Evolutionary conservation across 1,140 invertebrate species (phyloP).

Genomic region (Anoplolepis gracilipes): DNA sequence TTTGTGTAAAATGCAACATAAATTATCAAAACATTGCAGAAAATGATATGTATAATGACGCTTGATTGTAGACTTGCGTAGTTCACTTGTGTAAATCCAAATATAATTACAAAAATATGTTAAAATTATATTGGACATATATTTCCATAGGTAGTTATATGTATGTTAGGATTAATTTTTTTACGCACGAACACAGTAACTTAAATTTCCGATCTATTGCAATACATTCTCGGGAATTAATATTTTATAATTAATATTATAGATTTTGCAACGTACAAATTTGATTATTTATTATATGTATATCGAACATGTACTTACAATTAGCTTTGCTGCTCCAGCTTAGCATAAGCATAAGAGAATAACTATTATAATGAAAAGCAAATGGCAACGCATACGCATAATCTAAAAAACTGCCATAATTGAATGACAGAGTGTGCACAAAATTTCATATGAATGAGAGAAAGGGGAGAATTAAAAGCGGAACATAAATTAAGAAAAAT

Average conservation of each 20-base stretch:
- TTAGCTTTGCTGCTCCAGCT: neutral
- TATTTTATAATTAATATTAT: neutral
- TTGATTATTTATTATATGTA: neutral
- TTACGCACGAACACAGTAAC: neutral
- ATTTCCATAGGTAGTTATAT: slow-evolving; percentile 5
- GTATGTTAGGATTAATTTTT: slow-evolving; percentile 12
- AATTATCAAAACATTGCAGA: too few species aligned
- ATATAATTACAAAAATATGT: neutral
- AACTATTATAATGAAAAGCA: slow-evolving; percentile 11
- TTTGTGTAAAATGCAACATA: too few species aligned
- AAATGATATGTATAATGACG: too few species aligned
- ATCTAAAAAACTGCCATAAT: slow-evolving; percentile 50
- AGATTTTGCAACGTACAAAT: slow-evolving; percentile 24
- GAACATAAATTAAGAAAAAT: neutral
- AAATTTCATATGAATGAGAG: slow-evolving; percentile 1
- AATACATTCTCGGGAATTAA: slow-evolving; percentile 2
- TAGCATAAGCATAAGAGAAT: slow-evolving; percentile 3
- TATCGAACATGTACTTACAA: neutral
- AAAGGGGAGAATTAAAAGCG: neutral
- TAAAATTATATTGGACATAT: neutral
- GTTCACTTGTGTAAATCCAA: neutral
- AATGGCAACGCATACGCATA: slow-evolving; percentile 24
- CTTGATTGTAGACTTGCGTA: neutral
- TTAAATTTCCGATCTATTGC: neutral
- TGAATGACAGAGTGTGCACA: slow-evolving; percentile 7